phyloP scores from a whole-genome alignment of 2,113 vertebrate genomes.

The Pteropus alecto region DNA sequence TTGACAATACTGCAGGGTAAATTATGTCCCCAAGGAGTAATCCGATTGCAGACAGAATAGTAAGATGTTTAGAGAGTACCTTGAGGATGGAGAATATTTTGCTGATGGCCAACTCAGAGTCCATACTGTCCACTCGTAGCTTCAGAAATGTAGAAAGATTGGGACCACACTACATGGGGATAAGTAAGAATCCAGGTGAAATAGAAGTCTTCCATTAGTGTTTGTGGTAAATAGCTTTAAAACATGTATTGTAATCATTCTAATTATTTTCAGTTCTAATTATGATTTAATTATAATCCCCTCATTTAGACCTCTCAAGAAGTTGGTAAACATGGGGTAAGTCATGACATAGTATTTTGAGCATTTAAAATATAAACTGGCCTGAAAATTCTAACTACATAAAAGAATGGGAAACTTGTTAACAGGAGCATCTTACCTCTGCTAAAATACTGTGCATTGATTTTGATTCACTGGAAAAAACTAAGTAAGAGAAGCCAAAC shows the following conservation, averaged over 20 bases:
- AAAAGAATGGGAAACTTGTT: background rate
- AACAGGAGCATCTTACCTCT: background rate
- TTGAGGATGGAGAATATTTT: background rate
- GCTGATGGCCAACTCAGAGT: background rate
- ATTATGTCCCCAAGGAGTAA: background rate
- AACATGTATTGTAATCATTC: background rate
- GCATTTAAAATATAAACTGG: background rate
- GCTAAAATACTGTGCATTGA: background rate
- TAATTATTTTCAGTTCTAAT: background rate
- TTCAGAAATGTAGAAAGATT: background rate
- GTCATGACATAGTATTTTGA: background rate
- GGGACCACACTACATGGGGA: accelerated
- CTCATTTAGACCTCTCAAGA: background rate
- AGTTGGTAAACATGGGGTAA: background rate
- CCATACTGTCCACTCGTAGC: background rate
- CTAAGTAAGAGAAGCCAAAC: background rate
- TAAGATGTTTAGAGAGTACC: too few relatives aligned
- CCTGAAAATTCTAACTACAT: background rate
- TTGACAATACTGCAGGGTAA: too few relatives aligned
- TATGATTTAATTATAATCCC: background rate
- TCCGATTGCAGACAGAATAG: background rate
- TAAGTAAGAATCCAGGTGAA: background rate
- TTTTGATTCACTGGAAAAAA: slow-evolving; percentile 37
- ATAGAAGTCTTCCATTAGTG: background rate
- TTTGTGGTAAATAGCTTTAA: background rate